Evolutionary conservation across 1,140 invertebrate species (phyloP), one percentile per base, ranked within the genome.

Genomic region (Scaptomyza pallida): DNA sequence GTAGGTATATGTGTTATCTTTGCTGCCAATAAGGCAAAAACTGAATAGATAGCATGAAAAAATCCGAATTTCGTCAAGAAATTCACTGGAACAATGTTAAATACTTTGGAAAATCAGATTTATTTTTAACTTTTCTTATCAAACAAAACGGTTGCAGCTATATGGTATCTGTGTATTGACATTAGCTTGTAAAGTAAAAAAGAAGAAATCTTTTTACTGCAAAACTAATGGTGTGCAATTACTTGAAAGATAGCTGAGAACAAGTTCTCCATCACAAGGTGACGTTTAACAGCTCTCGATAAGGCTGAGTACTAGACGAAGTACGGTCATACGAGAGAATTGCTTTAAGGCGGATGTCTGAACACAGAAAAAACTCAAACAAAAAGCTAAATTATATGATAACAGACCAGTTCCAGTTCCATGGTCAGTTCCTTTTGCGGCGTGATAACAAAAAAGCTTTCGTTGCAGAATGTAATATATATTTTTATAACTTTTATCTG

Each of bases 401-500:
- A 67, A 60, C 26, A 45, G 13, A 37, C n/a, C n/a, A n/a, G n/a
- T n/a, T n/a, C n/a, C n/a, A n/a, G n/a, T 61, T 52, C 64, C 59
- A 69, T 62, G 56, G 47, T 69, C 59, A 54, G 50, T 62, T 69
- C 48, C 59, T 48, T 23, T 26, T 12, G 9, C n/a, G 10, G 48
- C 16, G 41, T 52, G 57, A 69, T 68, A 55, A 55, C 21, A 33
- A 3, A 3, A 16, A n/a, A 17, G 21, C 21, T 23, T 23, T 23
- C 21, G 8, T 40, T n/a, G 23, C 12, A 44, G 9, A 51, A 40
- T 13, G 33, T 44, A 10, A 19, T n/a, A 3, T 30, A 37, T 33
- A 21, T 41, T 26, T 45, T 26, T 47, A 23, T 44, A 15, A 44
- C 48, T 45, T 65, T 69, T 78, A 70, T 81, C 73, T 41, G 44